These are phyloP conservation scores for Petaurus breviceps DNA, from an alignment of 2,113 vertebrate genomes.

Conservation along the genomic window DNA sequence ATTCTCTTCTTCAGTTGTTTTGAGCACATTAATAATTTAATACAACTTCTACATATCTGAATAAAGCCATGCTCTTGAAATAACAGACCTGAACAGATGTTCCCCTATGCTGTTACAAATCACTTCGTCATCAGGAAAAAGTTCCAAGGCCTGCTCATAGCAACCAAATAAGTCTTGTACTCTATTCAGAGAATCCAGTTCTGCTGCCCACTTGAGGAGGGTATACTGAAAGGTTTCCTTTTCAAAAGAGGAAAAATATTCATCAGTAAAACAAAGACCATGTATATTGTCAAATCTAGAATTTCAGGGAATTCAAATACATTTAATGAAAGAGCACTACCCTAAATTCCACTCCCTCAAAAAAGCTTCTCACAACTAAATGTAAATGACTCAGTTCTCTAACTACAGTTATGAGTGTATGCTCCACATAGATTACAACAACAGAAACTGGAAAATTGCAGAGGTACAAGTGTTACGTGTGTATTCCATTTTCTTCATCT, in stretches of 20 bases:
- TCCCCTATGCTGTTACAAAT: slow-evolving; percentile 99
- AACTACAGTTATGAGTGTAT: not conserved
- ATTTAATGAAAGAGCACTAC: not conserved
- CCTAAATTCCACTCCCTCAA: not conserved
- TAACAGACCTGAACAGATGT: slow-evolving; percentile 95
- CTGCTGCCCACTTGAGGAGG: slow-evolving; percentile 96
- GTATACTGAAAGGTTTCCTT: slow-evolving; percentile 97
- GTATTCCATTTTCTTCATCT: not conserved
- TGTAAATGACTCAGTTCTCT: not conserved
- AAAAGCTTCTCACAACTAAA: not conserved
- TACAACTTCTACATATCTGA: not conserved
- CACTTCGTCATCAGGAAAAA: slow-evolving; percentile 95
- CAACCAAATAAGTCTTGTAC: slow-evolving; percentile 95
- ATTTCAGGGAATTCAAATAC: slow-evolving; percentile 30
- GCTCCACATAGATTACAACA: not conserved
- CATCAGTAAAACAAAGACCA: slow-evolving; percentile 26
- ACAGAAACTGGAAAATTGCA: not conserved
- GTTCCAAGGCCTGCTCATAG: slow-evolving; percentile 95
- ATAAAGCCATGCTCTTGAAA: slow-evolving; percentile 36
- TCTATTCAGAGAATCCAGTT: slow-evolving; percentile 92
- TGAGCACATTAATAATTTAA: slow-evolving; percentile 15
- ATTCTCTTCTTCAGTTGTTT: not conserved
- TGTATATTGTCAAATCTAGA: not conserved
- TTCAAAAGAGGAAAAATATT: slow-evolving; percentile 48
- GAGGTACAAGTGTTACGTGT: not conserved